Base-by-base conservation (phyloP, 1,140 invertebrate species). In the Formica selysi region DNA sequence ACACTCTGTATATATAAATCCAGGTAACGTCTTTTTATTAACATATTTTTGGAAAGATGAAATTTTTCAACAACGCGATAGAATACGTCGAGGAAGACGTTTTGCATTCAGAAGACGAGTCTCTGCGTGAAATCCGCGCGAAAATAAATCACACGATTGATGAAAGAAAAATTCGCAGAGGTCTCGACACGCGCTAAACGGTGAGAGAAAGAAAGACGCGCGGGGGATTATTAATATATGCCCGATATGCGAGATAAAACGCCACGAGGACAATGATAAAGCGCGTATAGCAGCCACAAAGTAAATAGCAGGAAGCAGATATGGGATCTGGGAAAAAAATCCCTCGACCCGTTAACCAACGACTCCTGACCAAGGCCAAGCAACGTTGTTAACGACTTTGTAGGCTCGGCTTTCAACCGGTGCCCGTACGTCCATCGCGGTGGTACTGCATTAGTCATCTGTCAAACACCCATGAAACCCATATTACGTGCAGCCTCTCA, bases 401-500 rank as follows among this genome's bases (percentile, higher is more conserved):
- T 71, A 85, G 85, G 70, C 80, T 80, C 79, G 88, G 64, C 86
- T 54, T 48, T 29, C 67, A 57, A 76, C 79, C 74, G 79, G 54
- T 89, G 74, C 68, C 64, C 51, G 36, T 68, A 13, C 32, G 57
- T 38, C 22, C n/a, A 71, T 67, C 64, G 76, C 86, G 36, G 32
- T 48, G 71, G 74, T 87, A 85, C 81, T 59, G 61, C 89, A 90
- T 90, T 90, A 90, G 89, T 90, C 88, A 90, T 90, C 89, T 86
- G 81, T 90, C 89, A 90, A 90, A 89, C 74, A 81, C 89, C 16
- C 86, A 90, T 90, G 88, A 90, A 90, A 89, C 76, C 81, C 89
- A 81, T 89, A 67, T 90, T 90, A 90, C 89, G 89, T 38, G 76
- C 76, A 71, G 85, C 7, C 51, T 61, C 79, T 62, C 54, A 65